phyloP scores from a whole-genome alignment of 2,113 vertebrate species.

The Pristiophorus japonicus region DNA sequence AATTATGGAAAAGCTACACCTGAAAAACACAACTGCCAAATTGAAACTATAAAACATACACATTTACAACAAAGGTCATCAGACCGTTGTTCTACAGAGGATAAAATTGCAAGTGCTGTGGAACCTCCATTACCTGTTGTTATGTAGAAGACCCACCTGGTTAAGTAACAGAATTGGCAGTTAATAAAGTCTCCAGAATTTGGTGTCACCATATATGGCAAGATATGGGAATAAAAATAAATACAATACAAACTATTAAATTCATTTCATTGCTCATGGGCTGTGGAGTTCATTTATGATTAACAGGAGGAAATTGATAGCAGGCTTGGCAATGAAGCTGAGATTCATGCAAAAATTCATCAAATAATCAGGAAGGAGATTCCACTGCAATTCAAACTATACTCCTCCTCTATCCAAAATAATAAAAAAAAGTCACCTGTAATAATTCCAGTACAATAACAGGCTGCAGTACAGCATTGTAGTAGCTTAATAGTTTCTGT shows the following conservation, averaged over 20 bases:
- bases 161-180: not conserved
- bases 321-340: not conserved
- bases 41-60: not conserved
- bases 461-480: constrained; percentile 74
- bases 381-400: not conserved
- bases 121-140: not conserved
- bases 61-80: too few relatives aligned
- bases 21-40: not conserved
- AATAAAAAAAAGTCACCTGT: constrained; percentile 58
- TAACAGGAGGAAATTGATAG: not conserved
- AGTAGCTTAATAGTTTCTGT: constrained; percentile 67
- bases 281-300: not conserved
- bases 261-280: not conserved
- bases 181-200: not conserved
- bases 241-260: not conserved
- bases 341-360: not conserved
- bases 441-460: constrained; percentile 73
- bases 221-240: not conserved
- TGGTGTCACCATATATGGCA: not conserved
- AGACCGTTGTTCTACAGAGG: too few relatives aligned
- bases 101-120: not conserved
- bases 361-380: not conserved
- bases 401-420: not conserved
- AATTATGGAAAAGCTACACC: not conserved
- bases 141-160: too few relatives aligned